Evolutionary conservation across 2,888 invertebrate genomes (phyloP), one percentile per base, ranked within the genome.

Genomic region (Hermodice carunculata): DNA sequence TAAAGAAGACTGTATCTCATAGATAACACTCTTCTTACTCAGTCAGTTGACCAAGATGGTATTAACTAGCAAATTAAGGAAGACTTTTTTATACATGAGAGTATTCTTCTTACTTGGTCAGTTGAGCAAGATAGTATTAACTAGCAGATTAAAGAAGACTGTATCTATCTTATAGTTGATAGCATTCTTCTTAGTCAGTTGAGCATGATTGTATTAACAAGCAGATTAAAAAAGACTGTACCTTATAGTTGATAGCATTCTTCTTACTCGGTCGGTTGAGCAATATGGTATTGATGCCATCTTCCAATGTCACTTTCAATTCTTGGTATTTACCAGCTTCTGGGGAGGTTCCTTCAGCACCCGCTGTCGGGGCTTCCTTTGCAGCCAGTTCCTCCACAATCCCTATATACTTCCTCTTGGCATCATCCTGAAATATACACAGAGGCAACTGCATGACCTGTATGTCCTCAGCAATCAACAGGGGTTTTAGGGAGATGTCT

Each of bases 251-350:
- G 0, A 95, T 85, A 0, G 95, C 94, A 89, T 96, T 96, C 81
- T 91, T 93, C 85, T 91, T 94, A 2, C 85, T 83, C 0, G 94
- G 94, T 79, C 93, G 90, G 82, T 94, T 93, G 43, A 94, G 89
- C 3, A 70, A 76, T n/a, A 86, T 83, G 52, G 71, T 77, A 52
- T 72, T 79, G 4, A 82, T 59, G 28, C 77, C 78, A 61, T 77
- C 74, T 5, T 76, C 71, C 28, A 66, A 72, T 14, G 70, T 73
- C 3, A 80, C 71, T 44, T 70, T 64, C 19, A 84, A 43, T 4
- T 77, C 77, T 42, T 75, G 14, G 28, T 48, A 61, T 28, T 40
- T 24, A 2, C 29, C 44, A 19, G 43, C 24, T 3, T 26, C 26
- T 3, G 4, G 48, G 8, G 34, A 24, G 2, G 60, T 26, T 31